Base-by-base conservation (phyloP, 1,140 invertebrate genomes). In the Monochamus saltuarius region DNA sequence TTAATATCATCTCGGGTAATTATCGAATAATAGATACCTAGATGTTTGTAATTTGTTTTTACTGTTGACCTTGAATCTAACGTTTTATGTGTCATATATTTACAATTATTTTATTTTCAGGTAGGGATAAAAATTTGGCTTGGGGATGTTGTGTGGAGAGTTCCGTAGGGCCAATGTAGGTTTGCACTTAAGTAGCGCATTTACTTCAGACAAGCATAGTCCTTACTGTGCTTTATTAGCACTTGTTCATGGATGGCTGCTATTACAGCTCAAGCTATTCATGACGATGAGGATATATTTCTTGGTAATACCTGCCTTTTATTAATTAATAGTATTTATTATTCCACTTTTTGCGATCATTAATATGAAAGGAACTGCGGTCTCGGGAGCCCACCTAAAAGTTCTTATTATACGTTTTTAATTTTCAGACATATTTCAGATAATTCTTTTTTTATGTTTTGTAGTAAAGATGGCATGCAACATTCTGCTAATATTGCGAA, bases 81-180 rank as follows among this genome's bases (percentile, higher is more conserved):
- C n/a, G n/a, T n/a, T 29, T 6, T 6, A 29, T 6, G 6, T 29
- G 22, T 3, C 22, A 29, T 29, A 29, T 29, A 29, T 29, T 2
- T 29, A 29, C 22, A 29, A 29, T 29, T 29, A 29, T 16, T 43
- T 56, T 56, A 45, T 29, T 56, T 56, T 56, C 39, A 56, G 53
- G 53, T 56, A 56, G 53, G 53, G 37, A 56, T 29, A 34, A 43
- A 56, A 35, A 22, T 45, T 37, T 35, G 16, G 7, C 36, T 9
- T 37, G 47, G 75, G 70, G 70, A 76, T 76, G 75, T 73, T 77
- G 75, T 77, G 76, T 74, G 76, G 76, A 57, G 73, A 77, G 68
- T 71, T 77, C 67, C 70, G 72, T 69, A 75, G 74, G 63, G 69
- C 71, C 52, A 73, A 70, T 54, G 64, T 75, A 59, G 66, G 71